Evolutionary conservation across 2,888 invertebrate species (phyloP).

Genomic region (Unio pictorum): DNA sequence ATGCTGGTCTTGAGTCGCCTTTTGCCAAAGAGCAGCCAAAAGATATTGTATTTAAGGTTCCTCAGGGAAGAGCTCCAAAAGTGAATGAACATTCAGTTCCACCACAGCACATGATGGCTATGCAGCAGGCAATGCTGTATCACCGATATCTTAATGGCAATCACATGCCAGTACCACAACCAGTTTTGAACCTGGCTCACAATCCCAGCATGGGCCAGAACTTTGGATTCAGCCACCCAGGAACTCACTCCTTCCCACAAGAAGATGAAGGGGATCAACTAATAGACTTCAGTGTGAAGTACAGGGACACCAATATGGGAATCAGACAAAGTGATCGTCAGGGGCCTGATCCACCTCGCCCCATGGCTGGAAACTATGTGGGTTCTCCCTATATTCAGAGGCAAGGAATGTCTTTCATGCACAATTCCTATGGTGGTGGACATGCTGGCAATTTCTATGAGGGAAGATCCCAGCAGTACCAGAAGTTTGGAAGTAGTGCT

Average conservation of each 20-base stretch:
- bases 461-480: conserved; percentile 2
- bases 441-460: too few species aligned
- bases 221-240: conserved; percentile 7
- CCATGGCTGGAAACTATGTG: conserved; percentile 50
- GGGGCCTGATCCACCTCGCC: conserved; percentile 23
- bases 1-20: conserved; percentile 57
- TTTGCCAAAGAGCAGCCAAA: conserved; percentile 1
- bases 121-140: conserved; percentile 12
- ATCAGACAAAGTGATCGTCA: conserved; percentile 4
- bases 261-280: conserved; percentile 54
- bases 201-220: conserved; percentile 5
- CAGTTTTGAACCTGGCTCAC: conserved; percentile 3
- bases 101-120: conserved; percentile 3
- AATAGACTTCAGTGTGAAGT: conserved; percentile 60
- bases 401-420: conserved; percentile 1
- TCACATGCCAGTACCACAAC: conserved; percentile 3
- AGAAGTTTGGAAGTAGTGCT: conserved; percentile 19
- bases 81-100: conserved; percentile 11
- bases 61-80: conserved; percentile 1
- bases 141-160: conserved; percentile 6
- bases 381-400: conserved; percentile 17
- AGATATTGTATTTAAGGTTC: conserved; percentile 6
- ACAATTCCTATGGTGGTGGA: too few species aligned
- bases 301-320: conserved; percentile 17
- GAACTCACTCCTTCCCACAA: conserved; percentile 10